phyloP scores from a whole-genome alignment of 2,888 invertebrate species.

The Eucera pruinosa region DNA sequence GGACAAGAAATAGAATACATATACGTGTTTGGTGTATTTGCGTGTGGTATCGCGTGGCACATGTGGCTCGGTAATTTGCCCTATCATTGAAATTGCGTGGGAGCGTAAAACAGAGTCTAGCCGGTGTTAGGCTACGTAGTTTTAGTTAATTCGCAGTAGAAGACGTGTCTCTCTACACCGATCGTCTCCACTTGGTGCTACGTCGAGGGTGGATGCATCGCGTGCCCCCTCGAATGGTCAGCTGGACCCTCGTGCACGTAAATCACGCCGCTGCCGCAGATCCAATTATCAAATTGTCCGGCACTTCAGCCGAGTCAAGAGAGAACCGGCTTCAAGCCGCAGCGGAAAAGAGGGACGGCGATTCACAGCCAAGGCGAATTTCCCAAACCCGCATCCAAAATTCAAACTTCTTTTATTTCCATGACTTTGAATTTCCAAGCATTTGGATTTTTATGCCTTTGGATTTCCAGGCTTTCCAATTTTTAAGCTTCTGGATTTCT shows the following conservation, averaged over 20 bases:
- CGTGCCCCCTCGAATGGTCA: conserved; percentile 72
- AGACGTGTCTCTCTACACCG: conserved; percentile 53
- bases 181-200: conserved; percentile 57
- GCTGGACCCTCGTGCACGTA: conserved; percentile 78
- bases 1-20: background rate
- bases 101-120: conserved; percentile 77
- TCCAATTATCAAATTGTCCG: conserved; percentile 84
- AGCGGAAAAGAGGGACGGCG: conserved; percentile 45
- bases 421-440: too few species aligned
- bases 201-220: conserved; percentile 61
- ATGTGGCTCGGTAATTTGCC: conserved; percentile 38
- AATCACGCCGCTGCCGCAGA: conserved; percentile 80
- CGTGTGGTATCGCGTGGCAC: background rate
- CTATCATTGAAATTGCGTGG: conserved; percentile 57
- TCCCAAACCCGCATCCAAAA: too few species aligned
- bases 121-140: conserved; percentile 62
- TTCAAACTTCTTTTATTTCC: too few species aligned
- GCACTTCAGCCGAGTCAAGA: conserved; percentile 70
- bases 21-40: too few species aligned
- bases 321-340: conserved; percentile 45
- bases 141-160: conserved; percentile 75
- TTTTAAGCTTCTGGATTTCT: too few species aligned
- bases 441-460: too few species aligned
- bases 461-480: too few species aligned
- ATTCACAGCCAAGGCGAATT: conserved; percentile 14